A percentile compares a stretch with the other conserved stretches of the same genome.
phyloP scores from a whole-genome alignment of 2,113 vertebrate species.

The Artemisiospiza belli region DNA sequence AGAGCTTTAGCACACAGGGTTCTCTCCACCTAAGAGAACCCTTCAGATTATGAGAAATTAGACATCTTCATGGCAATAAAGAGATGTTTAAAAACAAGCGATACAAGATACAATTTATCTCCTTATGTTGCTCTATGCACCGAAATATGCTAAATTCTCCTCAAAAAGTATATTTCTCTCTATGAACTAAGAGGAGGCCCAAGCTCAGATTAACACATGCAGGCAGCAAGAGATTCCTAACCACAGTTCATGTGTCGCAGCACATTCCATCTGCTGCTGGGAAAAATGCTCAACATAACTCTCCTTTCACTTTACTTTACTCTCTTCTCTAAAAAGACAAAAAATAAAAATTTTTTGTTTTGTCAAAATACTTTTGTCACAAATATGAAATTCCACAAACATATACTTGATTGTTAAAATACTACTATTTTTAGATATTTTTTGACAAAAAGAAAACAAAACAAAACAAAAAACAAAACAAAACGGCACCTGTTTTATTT shows the following conservation, averaged over 20 bases:
- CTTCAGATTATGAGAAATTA: neutral
- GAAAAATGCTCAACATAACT: neutral
- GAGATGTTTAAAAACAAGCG: neutral
- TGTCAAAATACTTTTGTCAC: neutral
- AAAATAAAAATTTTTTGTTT: neutral
- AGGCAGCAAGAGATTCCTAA: neutral
- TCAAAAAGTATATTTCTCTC: neutral
- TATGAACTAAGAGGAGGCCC: neutral
- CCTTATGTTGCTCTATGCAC: neutral
- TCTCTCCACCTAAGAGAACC: neutral
- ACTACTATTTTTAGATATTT: neutral
- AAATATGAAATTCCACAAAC: neutral
- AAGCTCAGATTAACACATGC: rapidly evolving
- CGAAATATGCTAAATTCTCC: neutral
- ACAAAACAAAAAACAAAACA: too few relatives aligned
- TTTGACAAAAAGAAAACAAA: too few relatives aligned
- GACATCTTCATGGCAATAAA: neutral
- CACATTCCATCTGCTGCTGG: neutral
- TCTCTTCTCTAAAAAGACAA: neutral
- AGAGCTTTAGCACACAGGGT: neutral
- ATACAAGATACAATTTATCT: neutral
- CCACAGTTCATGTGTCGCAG: rapidly evolving
- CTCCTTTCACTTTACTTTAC: neutral
- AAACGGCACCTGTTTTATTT: neutral
- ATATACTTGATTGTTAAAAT: neutral